Percentiles rank a stretch among this genome's conserved stretches.
Conservation (phyloP, 2,888 invertebrate genomes). For the Pteria penguin region DNA sequence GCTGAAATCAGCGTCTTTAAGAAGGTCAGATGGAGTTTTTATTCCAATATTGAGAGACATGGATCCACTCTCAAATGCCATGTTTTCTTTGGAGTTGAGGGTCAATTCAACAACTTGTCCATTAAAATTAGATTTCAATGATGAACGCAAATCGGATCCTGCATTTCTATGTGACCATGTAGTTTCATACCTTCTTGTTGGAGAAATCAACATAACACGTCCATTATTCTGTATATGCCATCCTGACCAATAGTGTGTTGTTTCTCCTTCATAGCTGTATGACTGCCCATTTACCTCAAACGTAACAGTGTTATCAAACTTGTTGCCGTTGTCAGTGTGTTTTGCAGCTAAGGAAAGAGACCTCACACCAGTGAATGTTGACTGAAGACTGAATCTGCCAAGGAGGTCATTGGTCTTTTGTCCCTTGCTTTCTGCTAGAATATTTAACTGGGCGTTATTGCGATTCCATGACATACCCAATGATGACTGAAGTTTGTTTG, state of each 20-base stretch:
- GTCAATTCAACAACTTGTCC: slow-evolving; percentile 43
- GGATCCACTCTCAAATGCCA: slow-evolving; percentile 40
- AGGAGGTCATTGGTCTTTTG: slow-evolving; percentile 45
- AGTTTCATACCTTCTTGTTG: slow-evolving; percentile 47
- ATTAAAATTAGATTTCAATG: slow-evolving; percentile 48
- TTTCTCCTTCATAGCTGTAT: slow-evolving; percentile 49
- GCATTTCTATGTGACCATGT: slow-evolving; percentile 62
- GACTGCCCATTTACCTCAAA: slow-evolving; percentile 46
- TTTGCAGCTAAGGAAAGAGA: slow-evolving; percentile 40
- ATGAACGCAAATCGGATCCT: slow-evolving; percentile 44
- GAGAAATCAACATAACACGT: slow-evolving; percentile 51
- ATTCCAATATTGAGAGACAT: slow-evolving; percentile 49
- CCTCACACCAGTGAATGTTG: slow-evolving; percentile 44
- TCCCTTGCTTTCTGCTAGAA: slow-evolving; percentile 54
- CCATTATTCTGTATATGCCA: slow-evolving; percentile 59
- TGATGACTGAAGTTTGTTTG: slow-evolving; percentile 42
- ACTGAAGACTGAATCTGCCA: slow-evolving; percentile 56
- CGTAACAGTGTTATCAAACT: slow-evolving; percentile 35
- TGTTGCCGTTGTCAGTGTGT: slow-evolving; percentile 50
- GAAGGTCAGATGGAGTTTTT: slow-evolving; percentile 48
- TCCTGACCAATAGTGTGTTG: slow-evolving; percentile 47
- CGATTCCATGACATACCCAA: slow-evolving; percentile 53
- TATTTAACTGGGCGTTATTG: slow-evolving; percentile 44
- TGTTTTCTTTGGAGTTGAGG: slow-evolving; percentile 49
- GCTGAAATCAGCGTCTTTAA: slow-evolving; percentile 49